A percentile compares a stretch with the other conserved stretches of the same genome.
phyloP scores from a whole-genome alignment of 2,113 vertebrate genomes.

The Nanorana parkeri region DNA sequence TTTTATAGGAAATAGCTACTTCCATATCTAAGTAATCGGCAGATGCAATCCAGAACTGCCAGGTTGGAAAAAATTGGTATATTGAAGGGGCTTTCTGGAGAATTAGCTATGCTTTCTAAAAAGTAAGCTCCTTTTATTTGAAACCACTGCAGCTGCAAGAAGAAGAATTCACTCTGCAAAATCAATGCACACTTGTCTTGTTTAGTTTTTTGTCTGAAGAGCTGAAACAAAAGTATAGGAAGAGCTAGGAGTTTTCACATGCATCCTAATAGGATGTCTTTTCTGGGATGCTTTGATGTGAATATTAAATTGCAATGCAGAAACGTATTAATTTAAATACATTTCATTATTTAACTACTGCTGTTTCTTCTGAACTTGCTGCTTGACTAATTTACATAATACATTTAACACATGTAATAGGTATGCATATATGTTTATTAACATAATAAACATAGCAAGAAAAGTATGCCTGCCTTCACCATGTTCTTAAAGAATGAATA shows the following conservation, averaged over 20 bases:
- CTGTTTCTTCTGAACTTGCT: not conserved
- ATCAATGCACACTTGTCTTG: constrained; percentile 65
- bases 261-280: constrained; percentile 69
- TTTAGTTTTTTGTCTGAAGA: constrained; percentile 63
- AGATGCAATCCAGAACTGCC: constrained; percentile 65
- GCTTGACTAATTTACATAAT: constrained; percentile 30
- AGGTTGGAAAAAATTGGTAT: constrained; percentile 63
- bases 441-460: constrained; percentile 23
- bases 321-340: constrained; percentile 36
- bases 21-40: constrained; percentile 64
- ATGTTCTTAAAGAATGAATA: not conserved
- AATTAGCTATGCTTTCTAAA: constrained; percentile 64
- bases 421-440: constrained; percentile 27
- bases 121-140: constrained; percentile 62
- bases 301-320: constrained; percentile 46
- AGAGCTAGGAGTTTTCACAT: constrained; percentile 64
- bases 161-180: constrained; percentile 64
- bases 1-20: constrained; percentile 67
- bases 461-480: constrained; percentile 2
- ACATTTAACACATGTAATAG: constrained; percentile 17
- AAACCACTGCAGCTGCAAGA: constrained; percentile 63
- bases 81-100: constrained; percentile 68
- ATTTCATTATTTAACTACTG: constrained; percentile 37
- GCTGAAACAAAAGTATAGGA: constrained; percentile 69
- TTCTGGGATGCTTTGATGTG: constrained; percentile 35